Evolutionary conservation across 1,140 invertebrate genomes (phyloP), one percentile per base, ranked within the genome.

Genomic region (Adelges cooleyi): DNA sequence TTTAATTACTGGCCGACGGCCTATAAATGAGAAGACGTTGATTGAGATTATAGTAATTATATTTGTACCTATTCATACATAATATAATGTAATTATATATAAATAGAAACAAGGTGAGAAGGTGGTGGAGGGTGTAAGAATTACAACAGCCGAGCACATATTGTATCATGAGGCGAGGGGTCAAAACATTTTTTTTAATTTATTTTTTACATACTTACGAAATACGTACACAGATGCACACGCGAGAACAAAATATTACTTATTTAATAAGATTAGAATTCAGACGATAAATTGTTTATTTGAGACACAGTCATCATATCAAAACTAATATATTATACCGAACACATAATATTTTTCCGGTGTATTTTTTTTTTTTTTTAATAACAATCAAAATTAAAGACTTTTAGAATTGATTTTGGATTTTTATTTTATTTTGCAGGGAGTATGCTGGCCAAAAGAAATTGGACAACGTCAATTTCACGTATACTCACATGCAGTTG

Each of bases 371-470:
- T 42, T n/a, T n/a, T n/a, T n/a, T n/a, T n/a, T n/a, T n/a, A n/a
- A n/a, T n/a, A n/a, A n/a, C n/a, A n/a, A n/a, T n/a, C n/a, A n/a
- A n/a, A n/a, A n/a, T n/a, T n/a, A n/a, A n/a, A n/a, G n/a, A n/a
- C n/a, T n/a, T n/a, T n/a, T n/a, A n/a, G n/a, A 48, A 8, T 48
- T 48, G 22, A 48, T n/a, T n/a, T n/a, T n/a, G n/a, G 10, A 33
- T 51, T 46, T 20, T 42, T 2, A n/a, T 65, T 51, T 56, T 56
- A 17, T 67, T 59, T 73, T 78, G 56, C 76, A 83, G 81, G 81
- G 81, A 82, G 77, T 80, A 78, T 59, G 65, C 68, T 81, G 82
- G 79, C 78, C 80, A 81, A 80, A 82, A 80, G 81, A 83, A 81
- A 82, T 81, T 79, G 79, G 80, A 81, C 80, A 82, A 80, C 78